Evolutionary conservation across 2,113 vertebrate species (phyloP).

Genomic region (Oryzias javanicus): DNA sequence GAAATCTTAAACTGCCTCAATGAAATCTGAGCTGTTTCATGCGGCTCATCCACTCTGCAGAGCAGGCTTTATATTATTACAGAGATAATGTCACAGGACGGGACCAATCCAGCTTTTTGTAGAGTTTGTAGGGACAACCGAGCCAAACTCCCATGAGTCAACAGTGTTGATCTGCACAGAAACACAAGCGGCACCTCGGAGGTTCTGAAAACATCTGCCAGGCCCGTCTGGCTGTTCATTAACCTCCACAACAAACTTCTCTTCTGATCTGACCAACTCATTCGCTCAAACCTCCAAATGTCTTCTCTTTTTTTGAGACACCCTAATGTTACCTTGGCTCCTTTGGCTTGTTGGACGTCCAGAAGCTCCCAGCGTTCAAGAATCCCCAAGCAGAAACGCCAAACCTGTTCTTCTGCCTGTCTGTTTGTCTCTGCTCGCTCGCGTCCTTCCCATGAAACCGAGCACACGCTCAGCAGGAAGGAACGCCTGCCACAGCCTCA

Average conservation of each 20-base stretch:
- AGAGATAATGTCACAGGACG: too few species aligned
- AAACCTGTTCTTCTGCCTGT: slow-evolving; percentile 38
- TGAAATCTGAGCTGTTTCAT: too few species aligned
- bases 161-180: background rate
- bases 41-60: too few species aligned
- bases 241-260: background rate
- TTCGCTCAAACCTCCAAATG: too few species aligned
- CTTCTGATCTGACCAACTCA: background rate
- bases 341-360: slow-evolving; percentile 31
- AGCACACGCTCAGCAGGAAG: background rate
- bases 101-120: too few species aligned
- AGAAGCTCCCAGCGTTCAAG: slow-evolving; percentile 5
- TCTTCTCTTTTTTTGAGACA: slow-evolving; percentile 1
- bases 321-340: slow-evolving; percentile 24
- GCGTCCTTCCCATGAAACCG: background rate
- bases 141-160: slow-evolving; percentile 27
- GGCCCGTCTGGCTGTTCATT: background rate
- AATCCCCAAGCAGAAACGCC: background rate
- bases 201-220: slow-evolving; percentile 6
- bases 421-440: background rate
- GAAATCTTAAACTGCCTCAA: too few species aligned
- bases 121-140: too few species aligned
- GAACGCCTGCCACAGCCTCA: slow-evolving; percentile 6
- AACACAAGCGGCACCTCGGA: slow-evolving; percentile 14
- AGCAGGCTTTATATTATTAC: too few species aligned